Evolutionary conservation across 2,888 invertebrate genomes (phyloP), one percentile per base, ranked within the genome.

Genomic region (Meliscaeva auricollis): DNA sequence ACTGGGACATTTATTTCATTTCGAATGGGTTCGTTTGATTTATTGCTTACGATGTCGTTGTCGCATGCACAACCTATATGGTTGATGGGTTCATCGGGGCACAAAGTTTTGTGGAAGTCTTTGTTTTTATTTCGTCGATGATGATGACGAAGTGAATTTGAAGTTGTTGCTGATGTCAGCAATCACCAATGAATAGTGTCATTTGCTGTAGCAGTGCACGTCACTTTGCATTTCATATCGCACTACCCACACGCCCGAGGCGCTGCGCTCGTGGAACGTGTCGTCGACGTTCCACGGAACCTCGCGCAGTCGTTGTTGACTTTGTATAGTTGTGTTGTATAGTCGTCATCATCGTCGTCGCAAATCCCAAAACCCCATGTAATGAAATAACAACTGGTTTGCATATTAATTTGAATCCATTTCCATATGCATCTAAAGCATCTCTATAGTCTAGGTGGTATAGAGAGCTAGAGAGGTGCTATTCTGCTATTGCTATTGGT

Each of bases 181-280:
- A 68, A 69, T 69, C 69, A 62, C 62, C 26, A 68, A n/a, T 48
- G 64, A 48, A 48, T 74, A 41, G 73, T 50, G 44, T 17, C 32
- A 74, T 64, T 74, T 78, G 62, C 41, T 64, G 50, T 68, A 52
- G 48, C 48, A 48, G 58, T 30, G 62, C 69, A 74, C n/a, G 70
- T 81, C 75, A 81, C 62, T 83, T 69, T 78, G 74, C 56, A 79
- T 72, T 72, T 84, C 79, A 84, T 84, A 84, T 84, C 64, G 75
- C 70, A 72, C 75, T 64, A 66, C 84, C 84, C 79, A 84, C 84
- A 56, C 66, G 22, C 46, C 15, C 8, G 41, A 52, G 52, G 38
- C 38, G 38, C 35, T 35, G 74, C 62, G 62, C 44, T 58, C 72
- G 54, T 17, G 54, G 54, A 69, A 69, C 68, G 48, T 52, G 68